These are phyloP conservation scores for Graphium colonna DNA, from an alignment of 2,888 invertebrate genomes.

Conservation along the genomic window DNA sequence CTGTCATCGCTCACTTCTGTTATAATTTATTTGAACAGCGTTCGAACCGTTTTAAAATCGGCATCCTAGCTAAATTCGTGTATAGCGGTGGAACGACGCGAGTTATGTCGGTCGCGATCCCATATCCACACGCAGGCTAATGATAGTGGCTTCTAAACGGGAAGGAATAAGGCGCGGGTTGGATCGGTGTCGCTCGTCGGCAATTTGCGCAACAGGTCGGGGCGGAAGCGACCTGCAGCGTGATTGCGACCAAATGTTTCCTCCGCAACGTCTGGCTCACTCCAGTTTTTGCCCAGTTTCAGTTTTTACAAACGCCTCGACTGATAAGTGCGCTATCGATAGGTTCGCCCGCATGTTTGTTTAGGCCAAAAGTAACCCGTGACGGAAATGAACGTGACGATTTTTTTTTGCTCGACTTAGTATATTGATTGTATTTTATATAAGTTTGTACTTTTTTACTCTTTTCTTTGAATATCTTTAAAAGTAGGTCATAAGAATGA, in stretches of 20 bases:
- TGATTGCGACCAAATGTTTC: constrained; percentile 80
- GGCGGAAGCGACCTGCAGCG: constrained; percentile 77
- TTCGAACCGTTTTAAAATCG: neutral
- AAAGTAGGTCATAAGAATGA: constrained; percentile 4
- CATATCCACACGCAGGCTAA: neutral
- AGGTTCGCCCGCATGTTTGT: constrained; percentile 66
- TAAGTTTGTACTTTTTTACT: constrained; percentile 1
- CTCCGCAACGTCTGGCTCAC: constrained; percentile 63
- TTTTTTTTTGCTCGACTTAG: constrained; percentile 16
- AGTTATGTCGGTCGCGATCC: constrained; percentile 8
- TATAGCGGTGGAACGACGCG: neutral
- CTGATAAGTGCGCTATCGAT: constrained; percentile 78
- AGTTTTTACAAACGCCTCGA: constrained; percentile 58
- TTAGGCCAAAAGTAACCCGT: constrained; percentile 66
- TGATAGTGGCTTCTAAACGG: constrained; percentile 21
- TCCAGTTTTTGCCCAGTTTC: constrained; percentile 54
- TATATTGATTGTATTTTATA: neutral
- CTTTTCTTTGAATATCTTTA: constrained; percentile 6
- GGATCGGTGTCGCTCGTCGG: constrained; percentile 34
- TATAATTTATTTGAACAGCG: neutral
- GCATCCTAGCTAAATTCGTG: neutral
- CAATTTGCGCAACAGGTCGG: constrained; percentile 79
- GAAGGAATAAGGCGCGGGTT: constrained; percentile 18
- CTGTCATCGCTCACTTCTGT: too few species aligned
- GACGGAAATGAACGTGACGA: constrained; percentile 62